Evolutionary conservation across 1,140 invertebrate species (phyloP), one percentile per base, ranked within the genome.

Genomic region (Carposina sasakii): DNA sequence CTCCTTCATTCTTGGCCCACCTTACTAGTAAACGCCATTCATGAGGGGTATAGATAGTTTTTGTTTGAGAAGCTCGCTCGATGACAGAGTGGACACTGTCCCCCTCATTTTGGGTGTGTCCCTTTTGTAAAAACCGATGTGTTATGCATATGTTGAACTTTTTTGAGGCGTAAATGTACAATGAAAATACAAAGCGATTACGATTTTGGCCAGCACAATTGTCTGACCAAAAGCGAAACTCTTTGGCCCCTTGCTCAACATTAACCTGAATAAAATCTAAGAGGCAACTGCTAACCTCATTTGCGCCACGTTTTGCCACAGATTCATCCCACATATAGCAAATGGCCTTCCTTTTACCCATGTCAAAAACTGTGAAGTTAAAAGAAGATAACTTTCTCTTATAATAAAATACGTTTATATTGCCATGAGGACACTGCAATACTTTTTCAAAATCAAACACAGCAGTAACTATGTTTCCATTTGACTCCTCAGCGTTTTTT

Each of bases 161-260:
- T 13, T 55, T 43, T 12, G 53, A 46, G 2, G 60, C 54, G 42
- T 62, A 53, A 12, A 54, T 49, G 39, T 56, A 67, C 47, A 70
- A 33, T 1, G 46, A 39, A 53, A 57, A 68, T 15, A 74, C 30
- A 24, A 43, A 65, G 16, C 59, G 56, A 45, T 76, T 73, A 23
- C 60, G 49, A 48, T 75, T 76, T 54, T 75, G 66, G 12, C 70
- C 67, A 4, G 52, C 34, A 51, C 71, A 76, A 45, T 72, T 74
- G 39, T 74, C 69, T 4, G 60, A 65, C 51, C 66, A 73, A 55
- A 75, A 67, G 17, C 49, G 36, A 30, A 73, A 64, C 39, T 73
- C 54, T 19, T 57, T 71, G 13, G 54, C 42, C 3, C 51, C 60
- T 19, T 53, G 52, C 44, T 45, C 23, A 48, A 57, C 47, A 54